phyloP scores from a whole-genome alignment of 2,888 invertebrate genomes.

The Phortica magna region DNA sequence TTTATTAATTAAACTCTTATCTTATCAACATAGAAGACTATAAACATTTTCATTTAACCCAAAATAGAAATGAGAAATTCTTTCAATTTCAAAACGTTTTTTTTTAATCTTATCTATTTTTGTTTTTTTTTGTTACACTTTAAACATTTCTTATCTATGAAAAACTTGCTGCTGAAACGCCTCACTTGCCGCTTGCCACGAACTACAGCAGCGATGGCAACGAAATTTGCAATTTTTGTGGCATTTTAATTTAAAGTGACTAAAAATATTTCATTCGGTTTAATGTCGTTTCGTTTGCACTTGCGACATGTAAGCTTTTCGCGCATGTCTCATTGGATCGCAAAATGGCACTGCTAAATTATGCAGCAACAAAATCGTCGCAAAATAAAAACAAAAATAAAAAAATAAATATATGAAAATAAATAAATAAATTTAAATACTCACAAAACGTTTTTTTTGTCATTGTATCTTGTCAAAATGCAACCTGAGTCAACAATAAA shows the following conservation, averaged over 20 bases:
- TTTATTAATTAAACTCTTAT: too few species aligned
- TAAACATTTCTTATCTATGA: background rate
- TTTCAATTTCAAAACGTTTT: too few species aligned
- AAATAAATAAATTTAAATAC: background rate
- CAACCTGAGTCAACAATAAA: background rate
- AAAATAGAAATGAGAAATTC: too few species aligned
- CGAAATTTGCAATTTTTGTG: slow-evolving; percentile 30
- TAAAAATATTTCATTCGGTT: slow-evolving; percentile 26
- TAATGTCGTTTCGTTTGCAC: slow-evolving; percentile 1
- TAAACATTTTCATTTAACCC: too few species aligned
- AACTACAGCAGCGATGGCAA: background rate
- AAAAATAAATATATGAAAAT: background rate
- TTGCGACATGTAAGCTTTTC: background rate
- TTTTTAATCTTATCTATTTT: too few species aligned
- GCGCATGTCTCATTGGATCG: background rate
- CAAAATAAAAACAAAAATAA: background rate
- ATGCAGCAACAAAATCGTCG: background rate
- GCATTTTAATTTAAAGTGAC: slow-evolving; percentile 30
- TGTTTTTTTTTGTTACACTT: background rate
- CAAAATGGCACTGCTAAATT: background rate
- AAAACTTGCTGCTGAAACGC: background rate
- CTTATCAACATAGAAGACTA: too few species aligned
- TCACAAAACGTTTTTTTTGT: background rate
- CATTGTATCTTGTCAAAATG: background rate
- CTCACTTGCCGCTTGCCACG: background rate